Evolutionary conservation across 2,888 invertebrate genomes (phyloP).

Genomic region (Meganola albula): DNA sequence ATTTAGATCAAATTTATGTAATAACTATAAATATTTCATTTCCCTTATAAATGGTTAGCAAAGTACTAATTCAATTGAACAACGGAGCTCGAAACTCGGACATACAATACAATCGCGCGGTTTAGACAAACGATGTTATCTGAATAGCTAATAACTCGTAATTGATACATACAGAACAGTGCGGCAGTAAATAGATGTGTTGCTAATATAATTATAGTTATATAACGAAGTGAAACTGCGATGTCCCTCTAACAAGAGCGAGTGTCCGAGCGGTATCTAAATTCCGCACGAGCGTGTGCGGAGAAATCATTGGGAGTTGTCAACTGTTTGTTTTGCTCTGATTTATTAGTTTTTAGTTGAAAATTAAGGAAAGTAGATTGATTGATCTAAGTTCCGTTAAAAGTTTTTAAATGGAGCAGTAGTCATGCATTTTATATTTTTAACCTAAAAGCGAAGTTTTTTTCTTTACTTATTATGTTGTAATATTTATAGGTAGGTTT

Average conservation of each 20-base stretch:
- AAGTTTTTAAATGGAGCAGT: too few relatives aligned
- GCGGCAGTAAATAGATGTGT: constrained; percentile 22
- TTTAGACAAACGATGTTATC: constrained; percentile 1
- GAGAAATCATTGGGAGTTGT: constrained; percentile 50
- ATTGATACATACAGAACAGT: constrained; percentile 11
- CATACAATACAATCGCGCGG: neutral
- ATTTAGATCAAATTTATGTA: too few relatives aligned
- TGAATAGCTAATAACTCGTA: constrained; percentile 7
- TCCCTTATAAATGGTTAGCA: too few relatives aligned
- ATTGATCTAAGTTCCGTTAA: too few relatives aligned
- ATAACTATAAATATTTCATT: too few relatives aligned
- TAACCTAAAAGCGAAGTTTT: too few relatives aligned
- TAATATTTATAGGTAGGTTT: constrained; percentile 8
- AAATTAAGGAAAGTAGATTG: neutral
- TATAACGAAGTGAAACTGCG: constrained; percentile 51
- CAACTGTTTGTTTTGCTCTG: constrained; percentile 41
- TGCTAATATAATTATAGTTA: constrained; percentile 26
- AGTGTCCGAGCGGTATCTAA: constrained; percentile 60
- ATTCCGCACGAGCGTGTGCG: constrained; percentile 49
- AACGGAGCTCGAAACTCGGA: neutral
- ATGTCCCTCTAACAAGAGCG: constrained; percentile 59
- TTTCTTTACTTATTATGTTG: neutral
- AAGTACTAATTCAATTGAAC: too few relatives aligned
- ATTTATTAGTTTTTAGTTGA: too few relatives aligned
- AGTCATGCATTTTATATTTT: too few relatives aligned